These are phyloP conservation scores for Drosophila parvula DNA, from an alignment of 1,140 invertebrate genomes.

Conservation along the genomic window DNA sequence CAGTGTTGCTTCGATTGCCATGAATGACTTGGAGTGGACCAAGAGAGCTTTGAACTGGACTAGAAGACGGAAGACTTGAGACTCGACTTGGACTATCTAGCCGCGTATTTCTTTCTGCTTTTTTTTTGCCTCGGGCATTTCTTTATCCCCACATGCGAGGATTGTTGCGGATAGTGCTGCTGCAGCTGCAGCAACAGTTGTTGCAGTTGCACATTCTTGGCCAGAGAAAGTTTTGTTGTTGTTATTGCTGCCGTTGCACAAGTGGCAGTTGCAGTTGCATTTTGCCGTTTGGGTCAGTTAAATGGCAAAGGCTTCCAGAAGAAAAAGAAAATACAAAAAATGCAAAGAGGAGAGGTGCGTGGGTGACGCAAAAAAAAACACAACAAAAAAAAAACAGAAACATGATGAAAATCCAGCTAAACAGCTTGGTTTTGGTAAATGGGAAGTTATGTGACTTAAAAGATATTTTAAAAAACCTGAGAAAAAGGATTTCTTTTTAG, in stretches of 20 bases:
- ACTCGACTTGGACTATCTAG: conserved; percentile 36
- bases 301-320: conserved; percentile 61
- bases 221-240: conserved; percentile 77
- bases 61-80: conserved; percentile 58
- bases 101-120: conserved; percentile 38
- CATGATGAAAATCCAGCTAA: conserved; percentile 27
- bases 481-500: no score
- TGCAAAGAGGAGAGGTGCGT: conserved; percentile 12
- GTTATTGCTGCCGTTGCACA: conserved; percentile 47
- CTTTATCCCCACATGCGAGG: conserved; percentile 44
- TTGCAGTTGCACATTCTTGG: conserved; percentile 80
- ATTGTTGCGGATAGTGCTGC: conserved; percentile 39
- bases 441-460: background rate
- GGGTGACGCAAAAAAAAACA: conserved; percentile 26
- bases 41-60: conserved; percentile 62
- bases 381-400: background rate
- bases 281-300: conserved; percentile 62
- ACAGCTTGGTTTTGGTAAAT: background rate
- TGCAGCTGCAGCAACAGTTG: conserved; percentile 37
- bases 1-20: conserved; percentile 31
- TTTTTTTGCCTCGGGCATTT: conserved; percentile 46
- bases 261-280: conserved; percentile 57
- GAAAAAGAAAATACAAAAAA: background rate
- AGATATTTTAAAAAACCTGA: no score
- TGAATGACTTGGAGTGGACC: conserved; percentile 72